phyloP scores from a whole-genome alignment of 2,888 invertebrate genomes.

The Amphiduros pacificus region DNA sequence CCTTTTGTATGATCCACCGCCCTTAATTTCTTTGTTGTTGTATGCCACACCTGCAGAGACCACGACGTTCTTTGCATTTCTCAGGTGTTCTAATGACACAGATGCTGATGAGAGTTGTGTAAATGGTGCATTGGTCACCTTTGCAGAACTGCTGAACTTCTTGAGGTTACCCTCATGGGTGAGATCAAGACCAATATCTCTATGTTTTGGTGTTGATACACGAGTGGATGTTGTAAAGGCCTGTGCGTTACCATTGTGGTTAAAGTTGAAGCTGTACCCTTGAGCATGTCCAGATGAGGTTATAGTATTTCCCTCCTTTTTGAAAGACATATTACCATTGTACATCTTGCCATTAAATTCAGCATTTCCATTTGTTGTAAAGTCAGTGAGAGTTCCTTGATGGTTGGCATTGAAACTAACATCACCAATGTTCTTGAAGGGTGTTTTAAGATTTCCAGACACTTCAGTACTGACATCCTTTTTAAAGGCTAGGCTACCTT shows the following conservation, averaged over 20 bases:
- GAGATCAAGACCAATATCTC: too few species aligned
- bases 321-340: conserved; percentile 1
- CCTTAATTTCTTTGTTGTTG: background rate
- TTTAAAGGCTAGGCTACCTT: background rate
- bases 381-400: conserved; percentile 18
- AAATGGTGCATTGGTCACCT: background rate
- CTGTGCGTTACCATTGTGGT: too few species aligned
- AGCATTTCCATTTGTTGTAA: conserved; percentile 6
- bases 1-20: conserved; percentile 4
- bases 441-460: background rate
- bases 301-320: background rate
- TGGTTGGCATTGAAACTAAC: conserved; percentile 8
- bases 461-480: background rate
- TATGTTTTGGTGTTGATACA: too few species aligned
- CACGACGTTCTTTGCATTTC: background rate
- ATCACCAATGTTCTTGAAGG: background rate
- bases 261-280: background rate
- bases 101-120: background rate
- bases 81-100: background rate
- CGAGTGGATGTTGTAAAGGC: too few species aligned
- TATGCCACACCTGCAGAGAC: background rate
- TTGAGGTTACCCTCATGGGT: too few species aligned
- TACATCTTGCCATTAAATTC: background rate
- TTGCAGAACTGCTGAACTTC: conserved; percentile 1
- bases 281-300: background rate